A percentile compares a stretch with the other conserved stretches of the same genome.
Evolutionary conservation across 2,797 vertebrate genomes (phyloP).

Genomic region (Cynopterus sphinx): DNA sequence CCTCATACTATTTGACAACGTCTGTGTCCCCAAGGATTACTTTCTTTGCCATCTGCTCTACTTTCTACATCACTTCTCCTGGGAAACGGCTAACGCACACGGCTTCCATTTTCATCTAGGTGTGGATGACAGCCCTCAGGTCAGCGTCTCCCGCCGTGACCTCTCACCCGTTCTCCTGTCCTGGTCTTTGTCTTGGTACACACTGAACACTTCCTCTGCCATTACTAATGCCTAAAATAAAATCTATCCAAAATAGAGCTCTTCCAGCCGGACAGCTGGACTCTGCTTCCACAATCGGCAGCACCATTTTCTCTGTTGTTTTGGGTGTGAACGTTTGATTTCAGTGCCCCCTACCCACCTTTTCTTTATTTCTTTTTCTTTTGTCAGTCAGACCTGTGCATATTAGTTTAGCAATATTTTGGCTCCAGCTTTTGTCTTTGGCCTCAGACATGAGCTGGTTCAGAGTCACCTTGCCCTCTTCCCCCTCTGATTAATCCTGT

Average conservation of each 20-base stretch:
- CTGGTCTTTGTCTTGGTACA: neutral
- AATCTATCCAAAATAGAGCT: neutral
- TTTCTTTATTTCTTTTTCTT: neutral
- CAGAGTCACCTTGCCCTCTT: neutral
- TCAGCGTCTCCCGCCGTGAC: neutral
- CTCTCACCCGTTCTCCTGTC: neutral
- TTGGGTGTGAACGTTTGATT: neutral
- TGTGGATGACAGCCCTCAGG: neutral
- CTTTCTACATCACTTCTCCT: slow-evolving; percentile 32
- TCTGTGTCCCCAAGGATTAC: slow-evolving; percentile 39
- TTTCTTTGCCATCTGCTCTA: slow-evolving; percentile 40
- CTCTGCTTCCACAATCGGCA: neutral
- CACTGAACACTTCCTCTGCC: neutral
- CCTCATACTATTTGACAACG: neutral
- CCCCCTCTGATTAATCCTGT: neutral
- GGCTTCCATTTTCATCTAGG: neutral
- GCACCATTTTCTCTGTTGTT: neutral
- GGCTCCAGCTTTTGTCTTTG: neutral
- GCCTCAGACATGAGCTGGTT: neutral
- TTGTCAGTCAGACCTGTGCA: neutral
- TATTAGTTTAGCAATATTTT: neutral
- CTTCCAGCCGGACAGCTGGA: neutral
- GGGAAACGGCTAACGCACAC: neutral
- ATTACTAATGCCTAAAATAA: neutral
- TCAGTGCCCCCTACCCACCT: no score